These are phyloP conservation scores for Maniola jurtina DNA, from an alignment of 1,140 invertebrate species.

Conservation along the genomic window DNA sequence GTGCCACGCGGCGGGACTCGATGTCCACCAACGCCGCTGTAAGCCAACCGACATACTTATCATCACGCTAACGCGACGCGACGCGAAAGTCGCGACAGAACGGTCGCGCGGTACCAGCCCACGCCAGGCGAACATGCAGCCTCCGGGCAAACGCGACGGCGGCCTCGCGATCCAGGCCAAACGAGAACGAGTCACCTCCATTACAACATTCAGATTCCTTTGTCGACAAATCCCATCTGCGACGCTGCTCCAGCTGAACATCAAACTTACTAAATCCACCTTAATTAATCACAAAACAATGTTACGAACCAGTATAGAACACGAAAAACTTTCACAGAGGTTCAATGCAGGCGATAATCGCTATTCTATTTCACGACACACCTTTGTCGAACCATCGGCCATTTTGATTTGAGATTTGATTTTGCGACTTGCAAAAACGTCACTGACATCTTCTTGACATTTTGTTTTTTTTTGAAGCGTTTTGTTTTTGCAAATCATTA, in stretches of 20 bases:
- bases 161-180: conserved; percentile 59
- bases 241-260: conserved; percentile 53
- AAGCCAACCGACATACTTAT: conserved; percentile 73
- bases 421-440: not conserved
- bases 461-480: not conserved
- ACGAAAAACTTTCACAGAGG: conserved; percentile 73
- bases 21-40: conserved; percentile 65
- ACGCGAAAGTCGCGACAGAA: conserved; percentile 46
- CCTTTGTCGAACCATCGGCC: conserved; percentile 70
- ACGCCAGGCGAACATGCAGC: conserved; percentile 68
- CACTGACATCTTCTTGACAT: not conserved
- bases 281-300: conserved; percentile 75
- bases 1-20: conserved; percentile 64
- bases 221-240: conserved; percentile 38
- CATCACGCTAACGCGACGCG: conserved; percentile 65
- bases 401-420: conserved; percentile 69
- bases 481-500: no score
- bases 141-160: conserved; percentile 65
- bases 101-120: conserved; percentile 51
- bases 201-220: conserved; percentile 36
- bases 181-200: conserved; percentile 52
- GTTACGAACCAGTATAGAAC: conserved; percentile 76
- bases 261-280: conserved; percentile 73
- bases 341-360: conserved; percentile 61
- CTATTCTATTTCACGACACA: conserved; percentile 65